Evolutionary conservation across 2,113 vertebrate genomes (phyloP).

Genomic region (Dasyurus viverrinus): DNA sequence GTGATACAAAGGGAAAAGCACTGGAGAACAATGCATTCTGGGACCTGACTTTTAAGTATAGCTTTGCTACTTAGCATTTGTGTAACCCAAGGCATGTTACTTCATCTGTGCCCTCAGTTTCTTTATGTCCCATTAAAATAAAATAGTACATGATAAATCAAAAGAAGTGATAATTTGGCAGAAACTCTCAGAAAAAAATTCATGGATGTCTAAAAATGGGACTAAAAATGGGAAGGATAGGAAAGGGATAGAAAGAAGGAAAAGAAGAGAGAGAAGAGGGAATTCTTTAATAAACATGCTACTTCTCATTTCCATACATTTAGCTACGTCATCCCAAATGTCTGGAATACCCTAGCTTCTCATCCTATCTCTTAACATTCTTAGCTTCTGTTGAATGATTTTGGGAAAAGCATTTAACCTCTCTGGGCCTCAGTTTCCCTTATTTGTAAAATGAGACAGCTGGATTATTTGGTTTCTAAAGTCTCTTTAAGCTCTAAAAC

Average conservation of each 20-base stretch:
- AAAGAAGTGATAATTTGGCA: neutral
- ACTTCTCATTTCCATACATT: neutral
- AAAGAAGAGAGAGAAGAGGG: neutral
- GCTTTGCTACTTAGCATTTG: neutral
- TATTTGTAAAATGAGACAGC: neutral
- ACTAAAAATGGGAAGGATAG: neutral
- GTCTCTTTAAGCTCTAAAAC: neutral
- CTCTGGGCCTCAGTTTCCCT: neutral
- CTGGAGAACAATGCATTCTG: neutral
- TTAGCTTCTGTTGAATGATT: neutral
- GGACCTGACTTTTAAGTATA: neutral
- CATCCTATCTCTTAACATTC: neutral
- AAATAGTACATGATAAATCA: neutral
- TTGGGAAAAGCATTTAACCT: neutral
- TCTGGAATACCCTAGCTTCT: neutral
- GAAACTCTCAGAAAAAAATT: neutral
- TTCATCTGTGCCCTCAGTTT: neutral
- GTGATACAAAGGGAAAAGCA: neutral
- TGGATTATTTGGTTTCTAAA: neutral
- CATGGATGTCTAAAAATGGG: neutral
- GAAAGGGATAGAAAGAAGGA: neutral
- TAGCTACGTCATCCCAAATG: neutral
- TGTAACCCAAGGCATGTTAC: neutral
- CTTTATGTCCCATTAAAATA: neutral
- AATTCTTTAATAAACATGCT: neutral